Evolutionary conservation across 2,113 vertebrate genomes (phyloP).

Genomic region (Barbus barbus): DNA sequence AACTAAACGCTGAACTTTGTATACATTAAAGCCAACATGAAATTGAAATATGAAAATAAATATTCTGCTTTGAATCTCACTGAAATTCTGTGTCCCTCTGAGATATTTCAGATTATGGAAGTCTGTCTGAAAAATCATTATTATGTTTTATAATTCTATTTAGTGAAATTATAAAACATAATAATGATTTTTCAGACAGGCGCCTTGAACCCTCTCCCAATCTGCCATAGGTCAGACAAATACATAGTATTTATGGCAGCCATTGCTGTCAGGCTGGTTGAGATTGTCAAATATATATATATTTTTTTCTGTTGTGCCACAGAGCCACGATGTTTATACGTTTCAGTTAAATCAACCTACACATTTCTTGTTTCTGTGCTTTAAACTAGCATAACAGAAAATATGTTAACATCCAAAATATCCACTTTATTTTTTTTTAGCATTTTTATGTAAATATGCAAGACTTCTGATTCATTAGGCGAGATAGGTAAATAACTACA

Average conservation of each 20-base stretch:
- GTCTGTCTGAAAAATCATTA: no score
- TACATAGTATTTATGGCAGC: no score
- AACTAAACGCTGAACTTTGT: not conserved
- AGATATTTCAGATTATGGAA: not conserved
- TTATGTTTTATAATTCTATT: no score
- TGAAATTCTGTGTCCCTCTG: not conserved
- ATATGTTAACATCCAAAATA: not conserved
- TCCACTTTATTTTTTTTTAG: not conserved
- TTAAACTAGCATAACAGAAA: not conserved
- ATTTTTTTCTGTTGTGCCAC: not conserved
- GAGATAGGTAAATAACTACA: no score
- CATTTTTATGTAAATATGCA: not conserved
- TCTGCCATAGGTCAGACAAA: not conserved
- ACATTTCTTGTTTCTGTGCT: not conserved
- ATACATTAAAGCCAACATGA: not conserved
- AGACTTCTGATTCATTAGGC: no score
- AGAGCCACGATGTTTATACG: not conserved
- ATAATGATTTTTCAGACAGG: not conserved
- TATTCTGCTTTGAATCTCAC: not conserved
- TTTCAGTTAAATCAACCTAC: not conserved
- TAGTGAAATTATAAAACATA: no score
- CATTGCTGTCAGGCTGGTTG: not conserved
- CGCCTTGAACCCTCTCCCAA: not conserved
- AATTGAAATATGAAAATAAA: not conserved
- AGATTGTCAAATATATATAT: not conserved